Conservation (phyloP, 2,113 vertebrate genomes). For the Micronisus gabar region DNA sequence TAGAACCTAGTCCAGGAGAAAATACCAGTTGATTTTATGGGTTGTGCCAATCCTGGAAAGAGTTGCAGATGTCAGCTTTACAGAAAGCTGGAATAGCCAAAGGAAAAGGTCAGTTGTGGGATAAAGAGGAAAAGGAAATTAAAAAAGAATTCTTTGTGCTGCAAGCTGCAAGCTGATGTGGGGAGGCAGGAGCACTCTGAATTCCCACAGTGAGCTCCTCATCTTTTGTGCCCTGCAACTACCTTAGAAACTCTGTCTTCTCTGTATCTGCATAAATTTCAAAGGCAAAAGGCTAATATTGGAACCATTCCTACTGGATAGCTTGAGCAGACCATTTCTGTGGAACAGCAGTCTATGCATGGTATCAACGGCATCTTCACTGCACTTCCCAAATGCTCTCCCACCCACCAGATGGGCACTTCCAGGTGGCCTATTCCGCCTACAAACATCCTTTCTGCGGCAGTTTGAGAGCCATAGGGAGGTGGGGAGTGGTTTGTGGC, state of each 20-base stretch:
- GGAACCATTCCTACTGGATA: background rate
- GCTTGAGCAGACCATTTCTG: background rate
- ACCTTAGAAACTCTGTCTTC: background rate
- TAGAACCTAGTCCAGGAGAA: background rate
- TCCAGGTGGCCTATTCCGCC: background rate
- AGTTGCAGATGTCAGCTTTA: background rate
- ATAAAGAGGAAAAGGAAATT: background rate
- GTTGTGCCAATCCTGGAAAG: background rate
- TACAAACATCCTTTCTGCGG: background rate
- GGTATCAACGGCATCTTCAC: accelerated
- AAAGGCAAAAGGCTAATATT: background rate
- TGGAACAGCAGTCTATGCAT: background rate
- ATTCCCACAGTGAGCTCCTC: too few species aligned
- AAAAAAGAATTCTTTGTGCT: background rate
- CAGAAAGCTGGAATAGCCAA: background rate
- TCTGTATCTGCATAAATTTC: background rate
- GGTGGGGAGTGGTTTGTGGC: background rate
- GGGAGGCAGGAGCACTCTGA: background rate
- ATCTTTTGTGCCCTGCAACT: background rate
- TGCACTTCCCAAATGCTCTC: background rate
- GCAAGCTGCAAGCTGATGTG: background rate
- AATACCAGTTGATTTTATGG: background rate
- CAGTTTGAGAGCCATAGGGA: background rate
- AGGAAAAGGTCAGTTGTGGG: background rate
- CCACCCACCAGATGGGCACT: background rate